phyloP scores from a whole-genome alignment of 2,113 vertebrate species.

The Seriola aureovittata region DNA sequence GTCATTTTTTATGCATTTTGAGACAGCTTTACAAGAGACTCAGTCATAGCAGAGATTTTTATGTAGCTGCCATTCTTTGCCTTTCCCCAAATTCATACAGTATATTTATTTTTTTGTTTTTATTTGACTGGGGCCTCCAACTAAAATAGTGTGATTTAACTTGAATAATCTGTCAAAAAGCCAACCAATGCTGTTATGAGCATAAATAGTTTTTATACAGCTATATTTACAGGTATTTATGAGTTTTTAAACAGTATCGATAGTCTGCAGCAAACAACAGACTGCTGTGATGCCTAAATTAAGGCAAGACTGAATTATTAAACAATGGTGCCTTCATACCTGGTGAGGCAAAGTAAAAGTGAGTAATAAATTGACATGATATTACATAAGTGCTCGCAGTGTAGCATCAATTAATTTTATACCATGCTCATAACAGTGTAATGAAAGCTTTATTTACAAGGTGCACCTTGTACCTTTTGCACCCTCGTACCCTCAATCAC shows the following conservation, averaged over 20 bases:
- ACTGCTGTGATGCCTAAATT: constrained; percentile 63
- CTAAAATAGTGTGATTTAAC: constrained; percentile 68
- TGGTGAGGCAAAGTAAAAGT: constrained; percentile 66
- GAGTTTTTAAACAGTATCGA: constrained; percentile 67
- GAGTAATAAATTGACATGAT: constrained; percentile 54
- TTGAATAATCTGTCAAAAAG: constrained; percentile 76
- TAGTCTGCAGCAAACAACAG: constrained; percentile 56
- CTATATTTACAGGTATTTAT: constrained; percentile 65
- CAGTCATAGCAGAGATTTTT: constrained; percentile 81
- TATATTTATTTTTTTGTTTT: constrained; percentile 72
- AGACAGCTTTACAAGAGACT: constrained; percentile 90
- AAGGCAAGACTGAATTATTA: constrained; percentile 54
- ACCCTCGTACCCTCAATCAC: constrained; percentile 34
- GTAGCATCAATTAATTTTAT: constrained; percentile 75
- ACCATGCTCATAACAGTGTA: constrained; percentile 75
- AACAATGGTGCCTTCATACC: constrained; percentile 73
- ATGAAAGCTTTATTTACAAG: constrained; percentile 66
- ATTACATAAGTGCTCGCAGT: constrained; percentile 56
- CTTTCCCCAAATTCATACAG: constrained; percentile 81
- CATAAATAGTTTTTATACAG: constrained; percentile 71
- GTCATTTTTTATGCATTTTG: constrained; percentile 88
- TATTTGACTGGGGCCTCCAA: constrained; percentile 68
- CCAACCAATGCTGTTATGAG: constrained; percentile 75
- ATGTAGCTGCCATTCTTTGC: constrained; percentile 85
- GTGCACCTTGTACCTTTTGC: constrained; percentile 57